These are phyloP conservation scores for Saxicola maurus DNA, from an alignment of 2,797 vertebrate genomes.

Conservation along the genomic window DNA sequence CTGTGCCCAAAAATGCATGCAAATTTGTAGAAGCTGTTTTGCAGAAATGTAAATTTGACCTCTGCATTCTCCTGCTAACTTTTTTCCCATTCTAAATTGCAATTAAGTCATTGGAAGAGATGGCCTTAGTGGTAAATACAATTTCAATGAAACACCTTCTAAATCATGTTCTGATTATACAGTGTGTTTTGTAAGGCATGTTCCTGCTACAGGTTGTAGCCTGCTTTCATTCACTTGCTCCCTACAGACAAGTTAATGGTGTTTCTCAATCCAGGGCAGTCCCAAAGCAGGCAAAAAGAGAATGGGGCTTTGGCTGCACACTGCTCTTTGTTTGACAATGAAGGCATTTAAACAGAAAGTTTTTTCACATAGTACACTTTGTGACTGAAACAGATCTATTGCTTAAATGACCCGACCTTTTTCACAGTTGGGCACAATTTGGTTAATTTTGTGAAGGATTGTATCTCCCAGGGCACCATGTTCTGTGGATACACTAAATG, in stretches of 20 bases:
- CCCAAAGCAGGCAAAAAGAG: not conserved
- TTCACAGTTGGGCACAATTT: not conserved
- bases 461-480: not conserved
- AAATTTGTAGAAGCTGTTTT: not conserved
- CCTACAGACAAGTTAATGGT: not conserved
- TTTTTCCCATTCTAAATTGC: not conserved
- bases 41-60: not conserved
- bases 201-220: not conserved
- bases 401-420: not conserved
- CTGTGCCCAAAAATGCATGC: not conserved
- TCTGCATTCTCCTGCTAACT: not conserved
- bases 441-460: constrained; percentile 8
- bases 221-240: not conserved
- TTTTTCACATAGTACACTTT: not conserved
- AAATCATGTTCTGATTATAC: not conserved
- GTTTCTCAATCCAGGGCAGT: not conserved
- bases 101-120: not conserved
- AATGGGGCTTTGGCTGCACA: not conserved
- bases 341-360: not conserved
- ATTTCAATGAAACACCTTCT: not conserved
- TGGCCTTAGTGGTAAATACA: not conserved
- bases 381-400: not conserved
- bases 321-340: not conserved
- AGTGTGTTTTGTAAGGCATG: accelerated
- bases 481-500: not conserved